Evolutionary conservation across 2,888 invertebrate species (phyloP).

Genomic region (Ornithoptera alexandrae): DNA sequence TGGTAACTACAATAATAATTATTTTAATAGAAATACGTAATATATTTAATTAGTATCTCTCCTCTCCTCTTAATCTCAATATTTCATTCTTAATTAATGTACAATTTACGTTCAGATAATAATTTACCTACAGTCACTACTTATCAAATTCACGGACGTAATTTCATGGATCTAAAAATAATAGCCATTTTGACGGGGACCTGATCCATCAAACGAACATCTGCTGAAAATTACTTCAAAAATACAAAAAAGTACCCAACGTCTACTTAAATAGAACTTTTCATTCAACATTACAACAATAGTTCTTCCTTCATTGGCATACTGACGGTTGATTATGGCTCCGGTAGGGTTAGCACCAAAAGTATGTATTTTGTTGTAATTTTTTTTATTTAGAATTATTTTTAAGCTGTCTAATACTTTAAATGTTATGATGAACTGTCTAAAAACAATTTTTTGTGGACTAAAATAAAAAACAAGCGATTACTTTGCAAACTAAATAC

Average conservation of each 20-base stretch:
- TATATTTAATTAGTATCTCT: background rate
- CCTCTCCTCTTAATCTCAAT: background rate
- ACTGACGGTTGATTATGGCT: slow-evolving; percentile 74
- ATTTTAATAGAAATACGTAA: background rate
- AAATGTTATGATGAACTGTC: too few relatives aligned
- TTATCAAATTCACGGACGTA: slow-evolving; percentile 44
- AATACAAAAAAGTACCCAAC: slow-evolving; percentile 67
- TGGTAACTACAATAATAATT: background rate
- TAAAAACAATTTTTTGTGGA: too few relatives aligned
- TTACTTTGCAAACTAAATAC: background rate
- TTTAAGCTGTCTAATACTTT: too few relatives aligned
- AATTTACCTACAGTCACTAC: slow-evolving; percentile 10
- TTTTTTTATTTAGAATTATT: too few relatives aligned
- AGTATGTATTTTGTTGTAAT: background rate
- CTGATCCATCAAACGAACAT: slow-evolving; percentile 73
- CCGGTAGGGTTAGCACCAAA: slow-evolving; percentile 54
- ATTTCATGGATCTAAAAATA: slow-evolving; percentile 72
- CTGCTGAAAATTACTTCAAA: slow-evolving; percentile 77
- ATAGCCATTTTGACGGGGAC: slow-evolving; percentile 52
- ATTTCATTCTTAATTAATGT: slow-evolving; percentile 8
- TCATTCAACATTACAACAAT: slow-evolving; percentile 78
- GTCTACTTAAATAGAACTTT: slow-evolving; percentile 77
- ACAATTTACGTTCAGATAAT: slow-evolving; percentile 14
- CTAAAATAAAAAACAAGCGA: too few relatives aligned
- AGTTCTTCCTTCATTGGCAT: slow-evolving; percentile 78